phyloP scores from a whole-genome alignment of 2,113 vertebrate genomes.

The Urocynchramus pylzowi region DNA sequence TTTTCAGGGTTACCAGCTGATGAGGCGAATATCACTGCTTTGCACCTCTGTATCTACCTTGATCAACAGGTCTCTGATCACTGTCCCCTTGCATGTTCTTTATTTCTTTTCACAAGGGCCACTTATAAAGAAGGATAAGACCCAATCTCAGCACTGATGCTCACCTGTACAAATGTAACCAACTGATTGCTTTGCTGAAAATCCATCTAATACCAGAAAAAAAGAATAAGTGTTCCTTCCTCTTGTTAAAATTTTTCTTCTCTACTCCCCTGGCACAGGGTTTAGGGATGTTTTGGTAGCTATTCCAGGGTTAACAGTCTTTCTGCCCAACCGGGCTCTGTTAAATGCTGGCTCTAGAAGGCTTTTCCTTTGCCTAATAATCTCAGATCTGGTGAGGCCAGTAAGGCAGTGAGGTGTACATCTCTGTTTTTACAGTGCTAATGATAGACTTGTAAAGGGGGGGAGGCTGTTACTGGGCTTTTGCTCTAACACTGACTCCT shows the following conservation, averaged over 20 bases:
- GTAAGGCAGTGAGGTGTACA: neutral
- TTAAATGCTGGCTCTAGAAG: neutral
- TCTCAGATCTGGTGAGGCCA: neutral
- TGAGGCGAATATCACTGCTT: neutral
- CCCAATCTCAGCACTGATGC: neutral
- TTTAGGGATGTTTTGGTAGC: neutral
- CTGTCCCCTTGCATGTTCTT: neutral
- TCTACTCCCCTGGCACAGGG: neutral
- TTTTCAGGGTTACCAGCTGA: neutral
- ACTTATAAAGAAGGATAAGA: neutral
- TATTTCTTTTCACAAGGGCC: neutral
- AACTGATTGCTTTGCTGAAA: neutral
- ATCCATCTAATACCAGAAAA: neutral
- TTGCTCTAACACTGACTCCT: neutral
- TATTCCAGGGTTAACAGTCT: neutral
- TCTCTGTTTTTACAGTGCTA: constrained; percentile 17
- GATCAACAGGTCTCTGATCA: neutral
- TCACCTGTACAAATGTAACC: neutral
- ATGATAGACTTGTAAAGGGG: neutral
- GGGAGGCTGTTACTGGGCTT: neutral
- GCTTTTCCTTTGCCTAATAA: neutral
- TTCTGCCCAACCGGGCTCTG: neutral
- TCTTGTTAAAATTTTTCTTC: neutral
- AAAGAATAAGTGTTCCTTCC: neutral
- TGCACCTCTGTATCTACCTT: neutral